Conservation (phyloP, 2,113 vertebrate genomes). For the Nicator chloris region DNA sequence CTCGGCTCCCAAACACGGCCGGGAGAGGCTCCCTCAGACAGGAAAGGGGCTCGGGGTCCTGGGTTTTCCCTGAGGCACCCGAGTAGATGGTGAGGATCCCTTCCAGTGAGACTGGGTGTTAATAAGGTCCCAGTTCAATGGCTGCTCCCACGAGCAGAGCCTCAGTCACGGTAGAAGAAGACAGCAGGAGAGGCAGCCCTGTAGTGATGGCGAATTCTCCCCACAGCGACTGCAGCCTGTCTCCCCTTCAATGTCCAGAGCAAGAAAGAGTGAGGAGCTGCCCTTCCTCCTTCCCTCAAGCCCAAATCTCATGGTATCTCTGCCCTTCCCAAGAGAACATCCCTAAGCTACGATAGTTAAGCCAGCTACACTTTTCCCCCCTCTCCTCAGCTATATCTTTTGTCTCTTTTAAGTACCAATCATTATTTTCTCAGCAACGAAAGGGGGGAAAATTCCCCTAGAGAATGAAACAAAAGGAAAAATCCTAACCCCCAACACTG, state of each 20-base stretch:
- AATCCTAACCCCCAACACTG: neutral
- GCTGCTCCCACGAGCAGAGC: accelerated
- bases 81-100: too few relatives aligned
- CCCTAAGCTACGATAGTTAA: neutral
- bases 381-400: neutral
- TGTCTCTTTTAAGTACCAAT: neutral
- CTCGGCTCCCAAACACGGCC: neutral
- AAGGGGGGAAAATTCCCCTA: neutral
- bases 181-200: neutral
- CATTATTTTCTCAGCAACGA: neutral
- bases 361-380: neutral
- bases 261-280: accelerated
- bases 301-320: neutral
- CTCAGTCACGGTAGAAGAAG: neutral
- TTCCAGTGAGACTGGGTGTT: accelerated
- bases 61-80: neutral
- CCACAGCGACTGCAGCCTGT: neutral
- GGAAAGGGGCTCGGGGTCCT: neutral
- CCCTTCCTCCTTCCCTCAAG: too few relatives aligned
- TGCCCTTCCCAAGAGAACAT: neutral
- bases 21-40: neutral
- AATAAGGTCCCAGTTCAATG: neutral
- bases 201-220: neutral
- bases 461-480: neutral
- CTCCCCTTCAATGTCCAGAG: accelerated